Evolutionary conservation across 1,140 invertebrate genomes (phyloP).

Genomic region (Brachionus angularis): DNA sequence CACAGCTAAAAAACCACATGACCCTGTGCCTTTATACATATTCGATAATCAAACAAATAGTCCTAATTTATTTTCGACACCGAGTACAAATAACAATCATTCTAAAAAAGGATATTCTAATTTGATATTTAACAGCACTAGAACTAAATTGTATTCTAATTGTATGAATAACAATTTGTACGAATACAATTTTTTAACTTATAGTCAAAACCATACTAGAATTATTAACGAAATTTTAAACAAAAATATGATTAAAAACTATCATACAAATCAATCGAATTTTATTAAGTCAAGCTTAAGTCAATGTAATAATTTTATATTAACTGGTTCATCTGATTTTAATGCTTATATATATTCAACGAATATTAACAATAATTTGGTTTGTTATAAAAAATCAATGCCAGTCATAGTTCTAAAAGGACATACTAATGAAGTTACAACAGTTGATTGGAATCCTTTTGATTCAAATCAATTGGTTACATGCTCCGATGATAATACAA

Average conservation of each 20-base stretch:
- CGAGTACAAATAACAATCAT: too few species aligned
- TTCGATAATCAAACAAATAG: slow-evolving; percentile 8
- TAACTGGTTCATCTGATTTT: slow-evolving; percentile 41
- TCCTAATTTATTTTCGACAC: neutral
- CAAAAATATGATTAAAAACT: neutral
- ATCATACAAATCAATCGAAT: slow-evolving; percentile 41
- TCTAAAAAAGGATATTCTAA: slow-evolving; percentile 29
- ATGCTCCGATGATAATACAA: slow-evolving; percentile 42
- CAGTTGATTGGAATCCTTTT: slow-evolving; percentile 43
- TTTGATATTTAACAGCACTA: neutral
- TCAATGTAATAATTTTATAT: slow-evolving; percentile 40
- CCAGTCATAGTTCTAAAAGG: slow-evolving; percentile 29
- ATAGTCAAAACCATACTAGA: neutral
- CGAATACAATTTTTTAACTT: slow-evolving; percentile 17
- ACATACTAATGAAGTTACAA: slow-evolving; percentile 39
- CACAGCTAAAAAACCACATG: neutral
- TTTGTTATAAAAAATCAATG: slow-evolving; percentile 1
- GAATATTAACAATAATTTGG: neutral
- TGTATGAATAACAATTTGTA: slow-evolving; percentile 35
- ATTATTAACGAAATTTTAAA: neutral
- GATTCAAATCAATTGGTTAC: slow-evolving; percentile 34
- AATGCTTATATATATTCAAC: slow-evolving; percentile 42
- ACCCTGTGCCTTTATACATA: neutral
- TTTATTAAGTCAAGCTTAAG: slow-evolving; percentile 39
- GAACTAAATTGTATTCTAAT: slow-evolving; percentile 35